Conservation (phyloP, 2,797 vertebrate species). For the Rachycentron canadum region DNA sequence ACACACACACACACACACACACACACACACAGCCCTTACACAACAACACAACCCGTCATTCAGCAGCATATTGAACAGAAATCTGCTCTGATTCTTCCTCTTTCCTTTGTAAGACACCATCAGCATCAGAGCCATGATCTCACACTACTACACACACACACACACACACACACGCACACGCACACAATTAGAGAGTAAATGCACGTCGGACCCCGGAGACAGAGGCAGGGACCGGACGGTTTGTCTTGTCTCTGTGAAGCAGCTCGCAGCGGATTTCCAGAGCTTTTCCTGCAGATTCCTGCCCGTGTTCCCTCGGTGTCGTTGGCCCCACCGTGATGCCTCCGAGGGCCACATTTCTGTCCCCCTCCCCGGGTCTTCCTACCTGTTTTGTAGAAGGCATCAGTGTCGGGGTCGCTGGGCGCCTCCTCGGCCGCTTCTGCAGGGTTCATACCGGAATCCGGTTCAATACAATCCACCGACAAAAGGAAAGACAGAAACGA, state of each 20-base stretch:
- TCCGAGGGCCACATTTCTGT: too few species aligned
- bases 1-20: constrained; percentile 7
- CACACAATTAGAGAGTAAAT: neutral
- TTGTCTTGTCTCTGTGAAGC: neutral
- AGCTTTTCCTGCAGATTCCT: neutral
- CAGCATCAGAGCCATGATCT: constrained; percentile 51
- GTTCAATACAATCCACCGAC: constrained; percentile 67
- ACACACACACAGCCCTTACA: neutral
- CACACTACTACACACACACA: neutral
- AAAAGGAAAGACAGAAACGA: constrained; percentile 32
- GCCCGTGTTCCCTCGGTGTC: neutral
- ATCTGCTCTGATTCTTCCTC: constrained; percentile 28
- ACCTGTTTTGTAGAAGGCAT: constrained; percentile 89
- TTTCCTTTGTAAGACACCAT: constrained; percentile 51
- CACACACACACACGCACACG: neutral
- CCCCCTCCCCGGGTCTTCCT: constrained; percentile 6
- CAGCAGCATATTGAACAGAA: neutral
- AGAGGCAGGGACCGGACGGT: neutral
- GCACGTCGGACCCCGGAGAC: neutral
- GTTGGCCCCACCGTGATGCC: too few species aligned
- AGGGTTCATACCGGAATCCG: constrained; percentile 78
- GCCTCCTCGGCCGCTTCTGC: constrained; percentile 88
- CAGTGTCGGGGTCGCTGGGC: constrained; percentile 90
- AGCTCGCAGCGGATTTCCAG: neutral
- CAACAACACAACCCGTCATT: neutral